Evolutionary conservation across 2,888 invertebrate genomes (phyloP), one percentile per base, ranked within the genome.

Genomic region (Penaeus monodon): DNA sequence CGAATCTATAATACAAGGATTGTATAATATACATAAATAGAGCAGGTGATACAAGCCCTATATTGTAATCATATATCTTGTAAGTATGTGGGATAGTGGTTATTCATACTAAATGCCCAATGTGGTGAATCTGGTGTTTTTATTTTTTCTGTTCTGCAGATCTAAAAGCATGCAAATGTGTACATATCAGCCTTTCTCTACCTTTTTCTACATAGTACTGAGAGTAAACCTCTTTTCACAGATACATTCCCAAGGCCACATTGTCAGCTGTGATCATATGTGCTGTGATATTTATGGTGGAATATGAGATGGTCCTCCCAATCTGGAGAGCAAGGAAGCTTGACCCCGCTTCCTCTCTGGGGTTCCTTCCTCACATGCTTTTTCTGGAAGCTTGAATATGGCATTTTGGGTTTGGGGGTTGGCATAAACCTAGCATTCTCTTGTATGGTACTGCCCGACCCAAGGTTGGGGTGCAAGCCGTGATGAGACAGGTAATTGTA

Each of bases 191-290:
- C 49, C 49, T 49, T 49, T 49, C 49, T 49, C 49, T 14, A 49
- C 7, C 7, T 14, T 12, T 49, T 49, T n/a, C n/a, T 57, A 17
- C 57, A 1, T 1, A 57, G 17, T 20, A 17, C 57, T 57, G 57
- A 57, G 17, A 57, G 17, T 20, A 57, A 57, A 17, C 22, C 1
- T 77, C 81, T 22, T 88, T 88, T 79, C 81, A 78, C 85, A 89
- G 89, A 92, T 97, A 94, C 92, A 97, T 97, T 91, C 97, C 97
- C 2, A 95, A 95, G 93, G 95, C 98, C 0, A 95, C 97, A 0
- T 94, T 99, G 49, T 95, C 97, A 0, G 96, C 97, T 0, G 96
- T 98, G 80, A 95, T 98, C 90, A 97, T 98, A 90, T 95, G 96
- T 90, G 98, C 98, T 14, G 98, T 98, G 22, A 92, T 96, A 84